Conservation (phyloP, 2,888 invertebrate species). For the Coleophora flavipennella region DNA sequence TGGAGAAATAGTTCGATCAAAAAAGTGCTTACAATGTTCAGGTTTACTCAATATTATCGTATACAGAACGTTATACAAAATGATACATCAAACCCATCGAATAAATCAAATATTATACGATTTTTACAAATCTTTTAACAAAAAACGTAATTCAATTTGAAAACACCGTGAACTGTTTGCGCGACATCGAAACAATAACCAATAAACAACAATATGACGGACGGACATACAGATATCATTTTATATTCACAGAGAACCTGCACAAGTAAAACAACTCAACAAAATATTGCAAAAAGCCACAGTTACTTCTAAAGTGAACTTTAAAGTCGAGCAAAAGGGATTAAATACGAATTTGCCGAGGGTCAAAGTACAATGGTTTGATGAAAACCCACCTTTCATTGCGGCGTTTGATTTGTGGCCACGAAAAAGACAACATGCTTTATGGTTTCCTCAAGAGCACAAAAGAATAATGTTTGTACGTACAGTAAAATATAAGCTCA, state of each 20-base stretch:
- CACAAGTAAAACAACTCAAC: conserved; percentile 18
- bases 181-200: conserved; percentile 34
- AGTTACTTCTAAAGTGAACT: conserved; percentile 9
- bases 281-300: not conserved
- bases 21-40: no score
- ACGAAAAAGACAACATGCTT: conserved; percentile 49
- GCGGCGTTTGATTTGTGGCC: conserved; percentile 56
- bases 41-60: no score
- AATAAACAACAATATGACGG: conserved; percentile 49
- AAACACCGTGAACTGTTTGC: conserved; percentile 16
- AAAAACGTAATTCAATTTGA: conserved; percentile 12
- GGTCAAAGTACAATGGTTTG: conserved; percentile 18
- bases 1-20: no score
- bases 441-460: conserved; percentile 52
- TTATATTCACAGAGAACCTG: conserved; percentile 25
- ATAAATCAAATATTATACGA: not conserved
- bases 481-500: conserved; percentile 16
- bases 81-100: no score
- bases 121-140: not conserved
- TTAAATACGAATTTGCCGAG: conserved; percentile 7
- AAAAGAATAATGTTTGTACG: conserved; percentile 34
- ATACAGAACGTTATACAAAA: no score
- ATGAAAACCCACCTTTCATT: conserved; percentile 34
- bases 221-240: conserved; percentile 31
- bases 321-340: conserved; percentile 12